Conservation (phyloP, 2,888 invertebrate genomes). For the Choristoneura rosaceana region DNA sequence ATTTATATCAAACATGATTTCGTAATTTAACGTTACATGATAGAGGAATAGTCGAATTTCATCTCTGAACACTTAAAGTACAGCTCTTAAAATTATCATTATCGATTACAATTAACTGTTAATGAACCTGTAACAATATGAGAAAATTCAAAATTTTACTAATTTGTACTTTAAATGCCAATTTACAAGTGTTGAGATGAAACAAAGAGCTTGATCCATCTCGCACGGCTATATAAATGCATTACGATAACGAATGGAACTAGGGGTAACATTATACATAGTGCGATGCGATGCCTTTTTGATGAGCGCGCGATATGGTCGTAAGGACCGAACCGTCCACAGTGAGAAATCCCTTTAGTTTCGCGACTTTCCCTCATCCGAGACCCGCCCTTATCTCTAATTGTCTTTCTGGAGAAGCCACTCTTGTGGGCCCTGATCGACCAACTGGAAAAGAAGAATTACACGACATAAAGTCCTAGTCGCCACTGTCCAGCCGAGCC, state of each 20-base stretch:
- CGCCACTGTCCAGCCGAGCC: conserved; percentile 69
- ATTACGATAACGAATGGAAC: conserved; percentile 73
- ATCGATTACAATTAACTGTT: conserved; percentile 79
- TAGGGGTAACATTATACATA: conserved; percentile 80
- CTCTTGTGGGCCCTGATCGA: conserved; percentile 86
- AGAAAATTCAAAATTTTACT: conserved; percentile 84
- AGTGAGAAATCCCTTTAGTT: conserved; percentile 83
- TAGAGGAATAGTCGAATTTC: conserved; percentile 75
- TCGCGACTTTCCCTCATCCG: conserved; percentile 83
- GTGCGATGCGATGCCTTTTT: conserved; percentile 85
- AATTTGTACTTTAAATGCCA: conserved; percentile 86
- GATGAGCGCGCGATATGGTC: conserved; percentile 78
- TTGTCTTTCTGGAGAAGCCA: conserved; percentile 86
- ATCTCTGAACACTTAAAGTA: conserved; percentile 86
- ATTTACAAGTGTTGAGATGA: conserved; percentile 82
- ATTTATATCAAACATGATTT: conserved; percentile 58
- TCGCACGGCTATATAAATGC: conserved; percentile 76
- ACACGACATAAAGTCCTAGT: conserved; percentile 83
- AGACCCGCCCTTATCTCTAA: conserved; percentile 81
- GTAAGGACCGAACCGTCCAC: conserved; percentile 81
- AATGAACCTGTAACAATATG: conserved; percentile 85
- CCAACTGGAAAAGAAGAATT: conserved; percentile 85
- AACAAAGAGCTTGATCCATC: conserved; percentile 76
- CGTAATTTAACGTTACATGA: conserved; percentile 71
- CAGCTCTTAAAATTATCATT: conserved; percentile 83